phyloP scores from a whole-genome alignment of 2,888 invertebrate genomes.

The Dasypogon diadema region DNA sequence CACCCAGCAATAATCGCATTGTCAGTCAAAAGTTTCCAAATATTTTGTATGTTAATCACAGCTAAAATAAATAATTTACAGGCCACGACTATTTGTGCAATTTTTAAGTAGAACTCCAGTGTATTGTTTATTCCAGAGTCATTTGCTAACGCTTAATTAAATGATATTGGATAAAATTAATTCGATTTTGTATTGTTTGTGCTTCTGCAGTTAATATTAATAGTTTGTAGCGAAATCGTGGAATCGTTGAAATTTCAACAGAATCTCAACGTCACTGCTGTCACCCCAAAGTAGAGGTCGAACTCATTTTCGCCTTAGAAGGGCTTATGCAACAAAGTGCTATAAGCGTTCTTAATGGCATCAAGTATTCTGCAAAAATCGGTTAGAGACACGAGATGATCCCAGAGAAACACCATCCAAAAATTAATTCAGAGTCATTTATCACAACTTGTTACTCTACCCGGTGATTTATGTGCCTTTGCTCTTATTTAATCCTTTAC shows the following conservation, averaged over 20 bases:
- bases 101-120: too few species aligned
- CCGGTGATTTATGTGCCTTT: constrained; percentile 47
- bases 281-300: too few species aligned
- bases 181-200: too few species aligned
- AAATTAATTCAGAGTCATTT: constrained; percentile 52
- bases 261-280: background rate
- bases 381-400: constrained; percentile 19
- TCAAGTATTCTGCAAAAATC: constrained; percentile 20
- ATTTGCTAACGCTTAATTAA: constrained; percentile 35
- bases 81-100: too few species aligned
- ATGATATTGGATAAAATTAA: constrained; percentile 9
- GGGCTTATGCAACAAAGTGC: background rate
- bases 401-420: constrained; percentile 23
- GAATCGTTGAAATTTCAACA: background rate
- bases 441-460: constrained; percentile 51
- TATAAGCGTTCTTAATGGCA: background rate
- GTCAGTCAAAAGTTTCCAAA: too few species aligned
- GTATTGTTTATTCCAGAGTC: constrained; percentile 24
- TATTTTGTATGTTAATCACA: too few species aligned
- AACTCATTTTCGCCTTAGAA: background rate
- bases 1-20: too few species aligned
- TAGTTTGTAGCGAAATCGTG: background rate
- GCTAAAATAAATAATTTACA: too few species aligned
- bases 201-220: too few species aligned
- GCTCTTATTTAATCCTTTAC: constrained; percentile 52